These are phyloP conservation scores for Clarias fuscus DNA, from an alignment of 2,797 vertebrate genomes.

Conservation along the genomic window DNA sequence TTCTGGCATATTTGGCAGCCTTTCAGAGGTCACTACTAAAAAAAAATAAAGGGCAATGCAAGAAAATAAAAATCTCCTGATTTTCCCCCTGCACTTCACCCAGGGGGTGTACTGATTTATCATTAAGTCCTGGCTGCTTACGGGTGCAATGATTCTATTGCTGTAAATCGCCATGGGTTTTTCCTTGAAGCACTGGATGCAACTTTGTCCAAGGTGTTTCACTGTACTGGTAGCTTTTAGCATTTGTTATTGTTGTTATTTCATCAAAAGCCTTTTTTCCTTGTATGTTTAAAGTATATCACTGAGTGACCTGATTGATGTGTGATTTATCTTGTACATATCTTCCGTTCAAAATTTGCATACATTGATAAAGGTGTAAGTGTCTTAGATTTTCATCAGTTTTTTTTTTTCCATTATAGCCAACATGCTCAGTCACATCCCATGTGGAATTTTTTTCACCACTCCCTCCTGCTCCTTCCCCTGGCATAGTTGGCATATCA, in stretches of 20 bases:
- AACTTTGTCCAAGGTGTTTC: conserved; percentile 69
- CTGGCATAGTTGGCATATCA: conserved; percentile 54
- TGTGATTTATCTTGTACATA: background rate
- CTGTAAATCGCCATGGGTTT: conserved; percentile 57
- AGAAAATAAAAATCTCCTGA: conserved; percentile 62
- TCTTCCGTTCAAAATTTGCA: background rate
- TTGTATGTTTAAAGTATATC: conserved; percentile 4
- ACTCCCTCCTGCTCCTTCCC: conserved; percentile 32
- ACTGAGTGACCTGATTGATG: background rate
- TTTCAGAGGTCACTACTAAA: conserved; percentile 74
- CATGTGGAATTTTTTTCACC: conserved; percentile 34
- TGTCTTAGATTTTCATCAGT: background rate
- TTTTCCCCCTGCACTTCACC: conserved; percentile 55
- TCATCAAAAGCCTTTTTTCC: background rate
- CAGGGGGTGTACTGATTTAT: conserved; percentile 68
- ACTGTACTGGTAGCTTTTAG: background rate
- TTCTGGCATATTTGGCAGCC: conserved; percentile 78
- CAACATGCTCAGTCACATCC: conserved; percentile 30
- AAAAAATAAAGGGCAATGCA: conserved; percentile 68
- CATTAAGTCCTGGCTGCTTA: conserved; percentile 72
- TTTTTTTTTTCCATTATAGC: background rate
- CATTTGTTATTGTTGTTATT: background rate
- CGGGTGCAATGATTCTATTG: conserved; percentile 63
- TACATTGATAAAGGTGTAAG: background rate
- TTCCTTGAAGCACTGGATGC: conserved; percentile 59